Evolutionary conservation across 2,113 vertebrate species (phyloP).

Genomic region (Aix galericulata): DNA sequence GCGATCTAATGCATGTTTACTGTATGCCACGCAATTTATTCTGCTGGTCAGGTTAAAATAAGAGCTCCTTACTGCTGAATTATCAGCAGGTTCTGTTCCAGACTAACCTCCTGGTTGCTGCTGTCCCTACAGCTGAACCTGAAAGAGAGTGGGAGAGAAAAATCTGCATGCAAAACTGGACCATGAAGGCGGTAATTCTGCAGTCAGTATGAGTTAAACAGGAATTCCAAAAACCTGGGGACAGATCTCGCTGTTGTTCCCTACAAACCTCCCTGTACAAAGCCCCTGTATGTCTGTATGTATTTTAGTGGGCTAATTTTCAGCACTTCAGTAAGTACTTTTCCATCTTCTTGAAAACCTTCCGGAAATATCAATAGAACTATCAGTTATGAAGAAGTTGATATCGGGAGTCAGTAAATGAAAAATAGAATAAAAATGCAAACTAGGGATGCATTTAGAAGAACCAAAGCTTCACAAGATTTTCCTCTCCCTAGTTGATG

Average conservation of each 20-base stretch:
- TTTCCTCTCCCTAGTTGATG: not conserved
- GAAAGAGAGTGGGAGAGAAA: not conserved
- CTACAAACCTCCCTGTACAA: not conserved
- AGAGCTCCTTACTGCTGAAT: conserved; percentile 29
- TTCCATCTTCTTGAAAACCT: not conserved
- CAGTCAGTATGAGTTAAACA: not conserved
- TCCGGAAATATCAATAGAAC: conserved; percentile 14
- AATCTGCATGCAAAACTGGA: not conserved
- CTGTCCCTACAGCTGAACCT: not conserved
- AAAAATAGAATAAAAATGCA: conserved; percentile 43
- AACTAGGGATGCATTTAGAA: not conserved
- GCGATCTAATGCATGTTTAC: conserved; percentile 41
- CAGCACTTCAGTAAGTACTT: not conserved
- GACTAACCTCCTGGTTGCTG: not conserved
- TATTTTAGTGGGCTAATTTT: conserved; percentile 22
- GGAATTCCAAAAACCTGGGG: not conserved
- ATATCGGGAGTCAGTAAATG: conserved; percentile 6
- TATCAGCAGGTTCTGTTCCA: conserved; percentile 9
- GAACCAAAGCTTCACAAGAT: not conserved
- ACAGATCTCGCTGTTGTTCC: not conserved
- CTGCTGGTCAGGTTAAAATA: conserved; percentile 25
- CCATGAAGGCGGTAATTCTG: not conserved
- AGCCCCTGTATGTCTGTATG: not conserved
- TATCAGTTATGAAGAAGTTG: conserved; percentile 12
- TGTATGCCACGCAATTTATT: conserved; percentile 28